Evolutionary conservation across 1,140 invertebrate species (phyloP).

Genomic region (Caenorhabditis brenneri): DNA sequence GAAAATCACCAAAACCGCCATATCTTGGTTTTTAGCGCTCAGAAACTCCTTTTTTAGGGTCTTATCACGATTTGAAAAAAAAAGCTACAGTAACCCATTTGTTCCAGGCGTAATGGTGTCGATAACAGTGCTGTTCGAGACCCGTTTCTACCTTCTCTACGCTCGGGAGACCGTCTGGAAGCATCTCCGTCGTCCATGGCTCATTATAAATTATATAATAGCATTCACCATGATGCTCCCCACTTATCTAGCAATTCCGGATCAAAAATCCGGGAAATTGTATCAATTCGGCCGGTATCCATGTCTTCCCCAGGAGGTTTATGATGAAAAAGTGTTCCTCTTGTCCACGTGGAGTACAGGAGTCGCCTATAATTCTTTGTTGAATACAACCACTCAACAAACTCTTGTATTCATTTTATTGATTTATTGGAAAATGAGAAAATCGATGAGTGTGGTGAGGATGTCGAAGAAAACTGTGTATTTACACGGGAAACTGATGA

Average conservation of each 20-base stretch:
- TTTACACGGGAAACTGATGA: neutral
- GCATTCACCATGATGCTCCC: neutral
- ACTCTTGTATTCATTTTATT: neutral
- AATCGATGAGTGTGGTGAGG: neutral
- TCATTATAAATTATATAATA: neutral
- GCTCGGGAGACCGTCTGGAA: neutral
- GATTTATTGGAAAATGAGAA: conserved; percentile 11
- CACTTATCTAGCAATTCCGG: neutral
- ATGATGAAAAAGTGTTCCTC: neutral
- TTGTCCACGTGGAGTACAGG: conserved; percentile 4
- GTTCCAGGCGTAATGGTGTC: conserved; percentile 2
- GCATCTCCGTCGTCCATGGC: neutral
- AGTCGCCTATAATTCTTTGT: neutral
- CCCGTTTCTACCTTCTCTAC: conserved; percentile 13
- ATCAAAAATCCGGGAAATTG: neutral
- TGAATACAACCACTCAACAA: neutral
- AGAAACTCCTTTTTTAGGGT: too few relatives aligned
- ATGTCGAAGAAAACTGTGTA: neutral
- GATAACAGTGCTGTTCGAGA: neutral
- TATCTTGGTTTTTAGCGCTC: too few relatives aligned
- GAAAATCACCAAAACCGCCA: too few relatives aligned
- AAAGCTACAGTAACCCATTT: neutral
- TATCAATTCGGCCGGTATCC: neutral
- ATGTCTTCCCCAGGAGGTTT: neutral
- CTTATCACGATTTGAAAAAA: too few relatives aligned